Evolutionary conservation across 2,797 vertebrate species (phyloP).

Genomic region (Kryptopterus vitreolus): DNA sequence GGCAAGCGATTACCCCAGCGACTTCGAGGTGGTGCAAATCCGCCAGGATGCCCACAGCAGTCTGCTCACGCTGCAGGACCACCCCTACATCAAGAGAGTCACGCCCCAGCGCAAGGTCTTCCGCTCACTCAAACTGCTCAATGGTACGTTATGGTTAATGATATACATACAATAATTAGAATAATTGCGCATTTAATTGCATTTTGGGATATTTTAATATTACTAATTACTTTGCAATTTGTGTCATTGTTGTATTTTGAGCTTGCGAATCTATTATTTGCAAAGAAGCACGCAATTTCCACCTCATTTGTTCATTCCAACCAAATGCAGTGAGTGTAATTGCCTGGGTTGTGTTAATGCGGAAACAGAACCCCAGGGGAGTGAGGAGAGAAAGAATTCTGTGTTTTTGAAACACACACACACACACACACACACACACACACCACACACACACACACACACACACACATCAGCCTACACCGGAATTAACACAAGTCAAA

Average conservation of each 20-base stretch:
- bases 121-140: slow-evolving; percentile 84
- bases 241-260: background rate
- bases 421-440: too few species aligned
- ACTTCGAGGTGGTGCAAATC: slow-evolving; percentile 96
- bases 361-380: slow-evolving; percentile 46
- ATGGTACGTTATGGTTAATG: too few species aligned
- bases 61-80: slow-evolving; percentile 86
- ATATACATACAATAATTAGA: too few species aligned
- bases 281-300: background rate
- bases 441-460: too few species aligned
- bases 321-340: background rate
- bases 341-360: slow-evolving; percentile 33
- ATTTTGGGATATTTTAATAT: background rate
- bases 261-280: background rate
- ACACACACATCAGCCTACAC: slow-evolving; percentile 11
- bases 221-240: background rate
- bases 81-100: slow-evolving; percentile 96
- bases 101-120: slow-evolving; percentile 94
- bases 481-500: slow-evolving; percentile 30
- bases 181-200: too few species aligned
- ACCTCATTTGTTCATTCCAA: background rate
- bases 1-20: slow-evolving; percentile 94
- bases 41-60: slow-evolving; percentile 80
- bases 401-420: slow-evolving; percentile 52
- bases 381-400: slow-evolving; percentile 63